Evolutionary conservation across 1,140 invertebrate genomes (phyloP).

Genomic region (Drosophila triauraria): DNA sequence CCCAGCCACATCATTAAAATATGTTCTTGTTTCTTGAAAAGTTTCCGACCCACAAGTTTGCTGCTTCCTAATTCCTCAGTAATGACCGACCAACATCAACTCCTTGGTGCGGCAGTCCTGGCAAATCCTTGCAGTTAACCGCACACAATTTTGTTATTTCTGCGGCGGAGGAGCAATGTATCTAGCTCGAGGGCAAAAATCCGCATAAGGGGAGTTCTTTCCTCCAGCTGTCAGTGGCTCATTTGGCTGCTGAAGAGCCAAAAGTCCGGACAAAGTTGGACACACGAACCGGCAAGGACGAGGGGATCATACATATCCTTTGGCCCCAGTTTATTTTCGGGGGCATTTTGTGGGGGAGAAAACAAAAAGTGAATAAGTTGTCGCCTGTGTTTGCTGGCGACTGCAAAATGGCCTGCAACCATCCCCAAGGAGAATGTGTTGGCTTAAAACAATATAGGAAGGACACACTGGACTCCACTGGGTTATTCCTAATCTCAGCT

Average conservation of each 20-base stretch:
- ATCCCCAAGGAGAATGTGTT: slow-evolving; percentile 13
- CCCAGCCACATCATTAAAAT: slow-evolving; percentile 33
- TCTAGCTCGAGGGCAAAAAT: slow-evolving; percentile 52
- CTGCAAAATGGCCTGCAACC: slow-evolving; percentile 36
- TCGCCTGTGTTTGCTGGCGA: slow-evolving; percentile 69
- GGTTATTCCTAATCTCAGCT: slow-evolving; percentile 38
- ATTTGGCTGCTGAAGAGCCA: slow-evolving; percentile 64
- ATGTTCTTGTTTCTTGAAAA: slow-evolving; percentile 21
- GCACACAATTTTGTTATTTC: slow-evolving; percentile 73
- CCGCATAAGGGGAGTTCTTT: slow-evolving; percentile 38
- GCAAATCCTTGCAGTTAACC: slow-evolving; percentile 63
- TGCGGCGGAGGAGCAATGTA: slow-evolving; percentile 62
- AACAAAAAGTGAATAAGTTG: slow-evolving; percentile 77
- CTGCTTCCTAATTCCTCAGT: slow-evolving; percentile 22
- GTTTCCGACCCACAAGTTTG: slow-evolving; percentile 24
- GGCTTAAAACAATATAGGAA: slow-evolving; percentile 41
- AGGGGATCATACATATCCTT: slow-evolving; percentile 36
- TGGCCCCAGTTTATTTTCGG: slow-evolving; percentile 67
- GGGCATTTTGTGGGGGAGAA: slow-evolving; percentile 59
- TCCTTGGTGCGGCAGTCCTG: slow-evolving; percentile 1
- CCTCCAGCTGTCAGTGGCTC: slow-evolving; percentile 64
- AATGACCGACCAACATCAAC: slow-evolving; percentile 31
- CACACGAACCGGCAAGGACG: not conserved
- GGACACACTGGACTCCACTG: slow-evolving; percentile 2
- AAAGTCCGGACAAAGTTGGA: slow-evolving; percentile 35